Conservation (phyloP, 2,888 invertebrate genomes). For the Blomia tropicalis region DNA sequence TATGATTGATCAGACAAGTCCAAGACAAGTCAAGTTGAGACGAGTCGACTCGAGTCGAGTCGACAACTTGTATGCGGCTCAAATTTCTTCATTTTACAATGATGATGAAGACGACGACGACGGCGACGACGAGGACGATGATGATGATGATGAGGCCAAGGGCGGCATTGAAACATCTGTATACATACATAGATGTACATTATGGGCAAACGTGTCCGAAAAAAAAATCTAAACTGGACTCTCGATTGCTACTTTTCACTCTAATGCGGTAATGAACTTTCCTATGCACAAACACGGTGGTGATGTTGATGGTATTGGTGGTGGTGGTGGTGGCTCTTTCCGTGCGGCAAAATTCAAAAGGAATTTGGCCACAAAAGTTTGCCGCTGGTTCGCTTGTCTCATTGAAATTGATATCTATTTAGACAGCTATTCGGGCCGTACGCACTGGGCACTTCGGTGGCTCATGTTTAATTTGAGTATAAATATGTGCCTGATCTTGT, state of each 20-base stretch:
- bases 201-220: conserved; percentile 4
- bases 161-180: too few species aligned
- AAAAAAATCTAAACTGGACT: too few species aligned
- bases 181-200: too few species aligned
- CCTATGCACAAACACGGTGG: conserved; percentile 12
- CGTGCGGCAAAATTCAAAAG: conserved; percentile 7
- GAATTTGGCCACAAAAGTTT: neutral
- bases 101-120: too few species aligned
- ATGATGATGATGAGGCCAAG: too few species aligned
- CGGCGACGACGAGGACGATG: too few species aligned
- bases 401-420: conserved; percentile 14
- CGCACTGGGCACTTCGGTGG: too few species aligned
- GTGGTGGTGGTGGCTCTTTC: too few species aligned
- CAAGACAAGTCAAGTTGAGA: too few species aligned
- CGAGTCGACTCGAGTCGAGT: too few species aligned
- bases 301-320: too few species aligned
- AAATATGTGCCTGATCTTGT: too few species aligned
- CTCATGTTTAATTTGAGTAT: conserved; percentile 13
- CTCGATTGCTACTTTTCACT: conserved; percentile 11
- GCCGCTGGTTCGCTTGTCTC: conserved; percentile 14
- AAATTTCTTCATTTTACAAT: neutral
- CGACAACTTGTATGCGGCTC: neutral
- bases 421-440: neutral
- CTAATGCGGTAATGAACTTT: conserved; percentile 15
- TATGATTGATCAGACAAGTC: conserved; percentile 8